A percentile compares a stretch with the other conserved stretches of the same genome.
phyloP scores from a whole-genome alignment of 2,888 invertebrate genomes.

The Diarsia mendica region DNA sequence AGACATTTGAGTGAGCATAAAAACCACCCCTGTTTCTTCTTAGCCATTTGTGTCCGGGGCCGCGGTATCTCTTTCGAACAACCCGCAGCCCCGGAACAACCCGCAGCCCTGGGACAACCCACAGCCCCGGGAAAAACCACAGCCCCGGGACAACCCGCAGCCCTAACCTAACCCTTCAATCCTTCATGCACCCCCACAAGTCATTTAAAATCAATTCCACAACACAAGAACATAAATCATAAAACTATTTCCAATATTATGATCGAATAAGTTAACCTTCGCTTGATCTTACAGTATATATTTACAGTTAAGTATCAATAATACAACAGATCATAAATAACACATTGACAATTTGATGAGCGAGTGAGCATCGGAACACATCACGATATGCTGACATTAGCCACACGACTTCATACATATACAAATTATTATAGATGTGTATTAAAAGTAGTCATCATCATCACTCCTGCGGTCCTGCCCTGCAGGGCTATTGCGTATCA shows the following conservation, averaged over 20 bases:
- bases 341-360: constrained; percentile 53
- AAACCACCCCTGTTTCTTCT: no score
- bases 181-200: not conserved
- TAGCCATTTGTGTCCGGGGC: no score
- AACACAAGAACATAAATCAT: constrained; percentile 4
- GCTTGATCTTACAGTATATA: constrained; percentile 15
- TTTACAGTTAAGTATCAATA: constrained; percentile 44
- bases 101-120: no score
- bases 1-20: no score
- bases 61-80: no score
- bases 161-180: not conserved
- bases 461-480: no score
- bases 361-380: constrained; percentile 34
- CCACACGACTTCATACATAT: constrained; percentile 23
- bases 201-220: constrained; percentile 6
- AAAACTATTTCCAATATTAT: constrained; percentile 2
- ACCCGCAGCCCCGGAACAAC: no score
- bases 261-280: constrained; percentile 32
- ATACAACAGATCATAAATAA: constrained; percentile 41
- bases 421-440: constrained; percentile 10
- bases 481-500: no score
- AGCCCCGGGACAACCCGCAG: no score
- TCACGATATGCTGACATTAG: constrained; percentile 44
- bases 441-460: not conserved
- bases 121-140: no score